A percentile compares a stretch with the other conserved stretches of the same genome.
phyloP scores from a whole-genome alignment of 2,797 vertebrate species.

The Poecilia picta region DNA sequence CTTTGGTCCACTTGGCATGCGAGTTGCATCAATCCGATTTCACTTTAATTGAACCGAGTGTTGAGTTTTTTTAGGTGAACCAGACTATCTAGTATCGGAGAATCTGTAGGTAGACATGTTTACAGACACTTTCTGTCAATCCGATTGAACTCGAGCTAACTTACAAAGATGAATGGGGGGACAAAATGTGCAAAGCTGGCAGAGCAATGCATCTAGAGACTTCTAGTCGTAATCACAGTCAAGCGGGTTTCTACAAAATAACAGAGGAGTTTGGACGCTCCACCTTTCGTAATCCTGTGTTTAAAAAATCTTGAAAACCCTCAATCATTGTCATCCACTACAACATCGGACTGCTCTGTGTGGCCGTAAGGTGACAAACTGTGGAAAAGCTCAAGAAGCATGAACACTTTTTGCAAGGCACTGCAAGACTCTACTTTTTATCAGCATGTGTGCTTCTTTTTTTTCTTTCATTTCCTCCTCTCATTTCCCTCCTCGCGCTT shows the following conservation, averaged over 20 bases:
- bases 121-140: background rate
- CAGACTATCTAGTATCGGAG: too few relatives aligned
- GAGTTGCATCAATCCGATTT: background rate
- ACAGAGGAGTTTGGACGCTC: background rate
- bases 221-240: background rate
- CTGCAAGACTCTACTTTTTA: background rate
- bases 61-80: too few relatives aligned
- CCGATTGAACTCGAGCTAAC: background rate
- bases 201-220: background rate
- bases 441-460: background rate
- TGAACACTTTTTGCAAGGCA: background rate
- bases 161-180: background rate
- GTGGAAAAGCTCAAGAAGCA: background rate
- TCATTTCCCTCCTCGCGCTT: background rate
- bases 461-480: background rate
- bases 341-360: background rate
- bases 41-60: too few relatives aligned
- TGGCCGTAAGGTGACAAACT: background rate
- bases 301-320: background rate
- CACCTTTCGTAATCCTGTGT: background rate
- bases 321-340: background rate
- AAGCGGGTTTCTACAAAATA: background rate
- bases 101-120: too few relatives aligned
- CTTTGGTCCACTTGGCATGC: too few relatives aligned
- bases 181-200: background rate